A percentile compares a stretch with the other conserved stretches of the same genome.
These are phyloP conservation scores for Silvanus unidentatus DNA, from an alignment of 2,888 invertebrate species.

Conservation along the genomic window DNA sequence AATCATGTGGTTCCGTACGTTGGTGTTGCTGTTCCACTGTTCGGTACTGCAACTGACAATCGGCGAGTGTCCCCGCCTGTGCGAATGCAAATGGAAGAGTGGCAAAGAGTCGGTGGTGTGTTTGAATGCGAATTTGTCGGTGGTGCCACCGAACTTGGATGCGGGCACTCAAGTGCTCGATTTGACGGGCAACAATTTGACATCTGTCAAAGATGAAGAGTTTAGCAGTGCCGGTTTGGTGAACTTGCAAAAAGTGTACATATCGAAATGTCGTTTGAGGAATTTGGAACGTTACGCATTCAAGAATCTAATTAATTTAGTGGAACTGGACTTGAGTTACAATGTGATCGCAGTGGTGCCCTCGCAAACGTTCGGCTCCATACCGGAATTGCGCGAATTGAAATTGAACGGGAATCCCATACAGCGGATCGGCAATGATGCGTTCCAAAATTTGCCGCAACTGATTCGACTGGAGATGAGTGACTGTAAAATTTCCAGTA, in stretches of 20 bases:
- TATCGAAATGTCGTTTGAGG: slow-evolving; percentile 65
- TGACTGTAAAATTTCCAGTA: slow-evolving; percentile 62
- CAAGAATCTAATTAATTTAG: slow-evolving; percentile 70
- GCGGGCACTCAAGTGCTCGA: slow-evolving; percentile 75
- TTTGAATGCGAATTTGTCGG: slow-evolving; percentile 66
- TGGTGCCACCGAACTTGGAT: slow-evolving; percentile 68
- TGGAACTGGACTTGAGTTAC: slow-evolving; percentile 74
- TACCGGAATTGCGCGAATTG: slow-evolving; percentile 68
- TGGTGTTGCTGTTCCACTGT: slow-evolving; percentile 1
- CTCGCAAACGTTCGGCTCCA: slow-evolving; percentile 65
- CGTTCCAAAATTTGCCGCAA: slow-evolving; percentile 61
- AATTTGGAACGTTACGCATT: slow-evolving; percentile 68
- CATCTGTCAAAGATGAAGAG: slow-evolving; percentile 62
- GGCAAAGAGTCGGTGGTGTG: slow-evolving; percentile 82
- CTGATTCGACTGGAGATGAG: slow-evolving; percentile 68
- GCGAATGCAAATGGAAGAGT: slow-evolving; percentile 85
- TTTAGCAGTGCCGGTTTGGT: slow-evolving; percentile 70
- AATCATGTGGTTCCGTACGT: slow-evolving; percentile 5
- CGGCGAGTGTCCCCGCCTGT: slow-evolving; percentile 67
- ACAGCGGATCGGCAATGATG: slow-evolving; percentile 61
- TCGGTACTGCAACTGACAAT: slow-evolving; percentile 36
- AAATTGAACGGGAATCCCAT: slow-evolving; percentile 72
- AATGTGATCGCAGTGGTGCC: slow-evolving; percentile 65
- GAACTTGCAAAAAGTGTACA: slow-evolving; percentile 74
- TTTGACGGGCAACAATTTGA: slow-evolving; percentile 67